Percentiles rank a stretch among this genome's conserved stretches.
These are phyloP conservation scores for Isaurus tuberculatus DNA, from an alignment of 92 coral and sea anemone genomes.

Conservation along the genomic window DNA sequence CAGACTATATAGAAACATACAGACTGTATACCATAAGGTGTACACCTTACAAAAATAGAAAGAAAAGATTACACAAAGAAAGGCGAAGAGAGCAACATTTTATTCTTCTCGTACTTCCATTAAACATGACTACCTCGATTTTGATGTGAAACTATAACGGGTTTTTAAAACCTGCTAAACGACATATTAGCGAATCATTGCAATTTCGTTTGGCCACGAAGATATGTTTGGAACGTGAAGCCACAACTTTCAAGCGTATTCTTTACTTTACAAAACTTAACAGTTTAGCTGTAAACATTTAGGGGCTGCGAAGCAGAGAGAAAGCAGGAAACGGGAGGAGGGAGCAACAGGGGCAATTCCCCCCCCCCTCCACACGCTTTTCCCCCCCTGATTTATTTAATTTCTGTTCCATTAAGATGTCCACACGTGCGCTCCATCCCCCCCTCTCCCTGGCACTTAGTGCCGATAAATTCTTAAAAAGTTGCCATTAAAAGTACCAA, in stretches of 20 bases:
- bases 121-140: neutral
- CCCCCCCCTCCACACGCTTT: slow-evolving; percentile 12
- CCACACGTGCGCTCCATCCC: slow-evolving; percentile 11
- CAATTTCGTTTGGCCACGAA: slow-evolving; percentile 21
- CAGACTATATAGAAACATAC: slow-evolving; percentile 16
- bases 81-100: slow-evolving; percentile 23
- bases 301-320: slow-evolving; percentile 10
- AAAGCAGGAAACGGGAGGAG: neutral
- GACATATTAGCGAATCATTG: slow-evolving; percentile 26
- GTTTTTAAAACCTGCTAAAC: slow-evolving; percentile 6
- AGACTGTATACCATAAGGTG: slow-evolving; percentile 16
- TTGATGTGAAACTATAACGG: slow-evolving; percentile 19
- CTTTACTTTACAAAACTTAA: neutral
- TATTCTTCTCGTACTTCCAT: slow-evolving; percentile 14
- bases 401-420: slow-evolving; percentile 29
- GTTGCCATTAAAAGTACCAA: neutral
- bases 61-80: slow-evolving; percentile 16
- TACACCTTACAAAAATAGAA: slow-evolving; percentile 32
- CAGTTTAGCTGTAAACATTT: neutral
- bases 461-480: neutral
- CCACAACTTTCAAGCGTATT: slow-evolving; percentile 20
- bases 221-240: neutral
- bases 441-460: neutral
- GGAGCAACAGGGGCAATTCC: neutral
- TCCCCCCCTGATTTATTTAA: slow-evolving; percentile 20